Evolutionary conservation across 2,888 invertebrate genomes (phyloP).

Genomic region (Drosophila pseudotakahashii): DNA sequence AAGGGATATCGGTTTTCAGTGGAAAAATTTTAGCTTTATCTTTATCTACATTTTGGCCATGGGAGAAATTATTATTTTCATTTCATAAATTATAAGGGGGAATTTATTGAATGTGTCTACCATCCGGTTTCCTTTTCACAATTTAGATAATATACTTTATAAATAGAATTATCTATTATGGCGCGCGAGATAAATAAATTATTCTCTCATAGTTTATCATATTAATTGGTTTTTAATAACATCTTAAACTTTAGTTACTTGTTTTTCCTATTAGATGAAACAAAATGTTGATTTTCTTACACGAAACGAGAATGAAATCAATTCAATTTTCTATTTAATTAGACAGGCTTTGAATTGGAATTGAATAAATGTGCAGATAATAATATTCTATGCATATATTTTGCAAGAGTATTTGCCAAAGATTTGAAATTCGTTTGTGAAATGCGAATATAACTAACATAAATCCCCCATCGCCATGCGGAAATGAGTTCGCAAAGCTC

Average conservation of each 20-base stretch:
- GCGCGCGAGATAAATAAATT: background rate
- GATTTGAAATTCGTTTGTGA: constrained; percentile 2
- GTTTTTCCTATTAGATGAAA: background rate
- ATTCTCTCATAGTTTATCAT: background rate
- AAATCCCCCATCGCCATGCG: background rate
- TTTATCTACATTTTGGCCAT: background rate
- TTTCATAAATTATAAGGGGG: background rate
- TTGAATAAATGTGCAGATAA: constrained; percentile 4
- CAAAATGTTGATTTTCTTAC: no score
- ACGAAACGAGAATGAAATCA: background rate
- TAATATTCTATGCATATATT: constrained; percentile 2
- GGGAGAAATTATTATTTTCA: background rate
- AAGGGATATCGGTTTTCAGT: background rate
- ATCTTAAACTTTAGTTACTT: background rate
- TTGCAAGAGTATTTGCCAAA: constrained; percentile 1
- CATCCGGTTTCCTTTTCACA: background rate
- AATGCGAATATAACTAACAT: constrained; percentile 6
- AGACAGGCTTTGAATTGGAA: background rate
- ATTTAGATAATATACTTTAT: background rate
- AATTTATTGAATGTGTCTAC: background rate
- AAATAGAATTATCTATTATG: no score
- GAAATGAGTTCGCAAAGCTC: constrained; percentile 12
- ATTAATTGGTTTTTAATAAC: background rate
- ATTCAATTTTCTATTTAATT: constrained; percentile 7
- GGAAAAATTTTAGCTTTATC: background rate